Evolutionary conservation across 2,888 invertebrate species (phyloP), one percentile per base, ranked within the genome.

Genomic region (Griposia aprilina): DNA sequence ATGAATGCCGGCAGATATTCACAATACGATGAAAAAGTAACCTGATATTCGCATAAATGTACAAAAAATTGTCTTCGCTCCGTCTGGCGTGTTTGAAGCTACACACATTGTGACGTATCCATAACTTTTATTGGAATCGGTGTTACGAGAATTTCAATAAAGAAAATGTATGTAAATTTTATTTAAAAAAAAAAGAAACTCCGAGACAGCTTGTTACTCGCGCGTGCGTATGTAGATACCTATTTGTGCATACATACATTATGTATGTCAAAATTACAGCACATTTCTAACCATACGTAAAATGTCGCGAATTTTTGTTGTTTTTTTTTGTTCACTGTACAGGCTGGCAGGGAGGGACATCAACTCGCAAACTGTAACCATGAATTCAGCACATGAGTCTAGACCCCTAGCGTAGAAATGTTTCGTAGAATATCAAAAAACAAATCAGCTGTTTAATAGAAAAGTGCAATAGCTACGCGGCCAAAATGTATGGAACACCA

Each of bases 81-180:
- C 45, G 45, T 71, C 52, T 74, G 67, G 48, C 65, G 23, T 52
- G 50, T 78, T 52, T 55, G 60, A 59, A 65, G 72, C 36, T 70
- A 57, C 48, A 59, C 50, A 65, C 20, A 60, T 67, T 71, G 62
- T 74, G 41, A 36, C 60, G 75, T 69, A 72, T 63, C 72, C 72
- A 65, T 78, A 71, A 66, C 69, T 70, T 78, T 83, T 79, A 70
- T 84, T 83, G 70, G 69, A 57, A 65, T 63, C 63, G 26, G 36
- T 57, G 62, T 68, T 50, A 63, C 55, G 36, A 75, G 65, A 75
- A 82, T 57, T 80, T 84, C 84, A 80, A 82, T 84, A 84, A 71
- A 26, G 60, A 17, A 71, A 84, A 74, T 52, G 20, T 74, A 74
- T 26, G 36, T 66, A 73, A 68, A 82, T 70, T 70, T 26, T 75